phyloP scores from a whole-genome alignment of 2,888 invertebrate species.

The Aquatica leii region DNA sequence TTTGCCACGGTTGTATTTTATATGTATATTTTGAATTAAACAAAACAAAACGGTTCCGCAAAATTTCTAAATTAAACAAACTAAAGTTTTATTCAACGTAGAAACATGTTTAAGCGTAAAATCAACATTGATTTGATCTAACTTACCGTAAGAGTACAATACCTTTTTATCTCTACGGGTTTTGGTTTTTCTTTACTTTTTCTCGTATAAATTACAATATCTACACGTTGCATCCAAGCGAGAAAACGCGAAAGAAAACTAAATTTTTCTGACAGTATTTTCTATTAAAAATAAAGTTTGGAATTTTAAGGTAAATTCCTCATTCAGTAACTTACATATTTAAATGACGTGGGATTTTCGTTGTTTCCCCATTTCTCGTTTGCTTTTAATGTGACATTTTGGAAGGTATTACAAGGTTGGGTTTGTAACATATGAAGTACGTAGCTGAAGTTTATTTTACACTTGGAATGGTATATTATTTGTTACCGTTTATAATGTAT shows the following conservation, averaged over 20 bases:
- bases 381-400: conserved; percentile 13
- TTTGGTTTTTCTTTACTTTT: conserved; percentile 14
- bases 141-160: conserved; percentile 13
- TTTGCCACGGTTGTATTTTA: no score
- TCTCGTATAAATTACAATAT: conserved; percentile 19
- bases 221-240: conserved; percentile 21
- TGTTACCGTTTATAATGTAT: no score
- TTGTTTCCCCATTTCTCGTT: conserved; percentile 9
- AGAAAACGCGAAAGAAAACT: conserved; percentile 17
- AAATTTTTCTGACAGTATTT: conserved; percentile 17
- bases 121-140: no score
- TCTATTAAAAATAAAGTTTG: conserved; percentile 1
- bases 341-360: conserved; percentile 10
- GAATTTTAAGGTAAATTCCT: conserved; percentile 9
- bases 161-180: conserved; percentile 10
- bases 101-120: no score
- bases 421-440: no score
- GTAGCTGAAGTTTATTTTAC: no score
- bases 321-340: conserved; percentile 8
- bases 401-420: no score
- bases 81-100: no score
- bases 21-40: no score
- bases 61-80: no score
- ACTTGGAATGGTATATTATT: no score
- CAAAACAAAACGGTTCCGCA: no score